These are phyloP conservation scores for Myrmecophaga tridactyla DNA, from an alignment of 2,113 vertebrate species.

Conservation along the genomic window DNA sequence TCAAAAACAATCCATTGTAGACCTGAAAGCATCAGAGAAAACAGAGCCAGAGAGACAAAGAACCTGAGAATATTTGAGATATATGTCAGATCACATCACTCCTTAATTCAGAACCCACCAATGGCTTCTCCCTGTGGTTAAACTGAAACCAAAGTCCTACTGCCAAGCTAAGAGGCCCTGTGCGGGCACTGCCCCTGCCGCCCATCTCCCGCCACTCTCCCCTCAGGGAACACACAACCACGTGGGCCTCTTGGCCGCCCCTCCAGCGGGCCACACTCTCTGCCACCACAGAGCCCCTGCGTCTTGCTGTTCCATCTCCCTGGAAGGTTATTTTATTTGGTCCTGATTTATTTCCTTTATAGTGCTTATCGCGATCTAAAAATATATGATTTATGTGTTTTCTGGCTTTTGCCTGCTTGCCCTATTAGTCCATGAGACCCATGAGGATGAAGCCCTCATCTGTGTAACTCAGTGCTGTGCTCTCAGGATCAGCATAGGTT, in stretches of 20 bases:
- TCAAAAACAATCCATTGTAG: background rate
- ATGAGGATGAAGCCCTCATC: background rate
- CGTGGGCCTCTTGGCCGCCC: background rate
- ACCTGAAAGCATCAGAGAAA: background rate
- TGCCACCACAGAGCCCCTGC: background rate
- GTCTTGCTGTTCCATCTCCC: background rate
- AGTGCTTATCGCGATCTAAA: background rate
- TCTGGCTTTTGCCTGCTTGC: background rate
- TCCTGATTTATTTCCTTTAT: background rate
- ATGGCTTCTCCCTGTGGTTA: background rate
- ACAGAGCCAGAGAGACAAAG: background rate
- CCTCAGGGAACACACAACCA: background rate
- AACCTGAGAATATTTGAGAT: background rate
- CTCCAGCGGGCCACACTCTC: background rate
- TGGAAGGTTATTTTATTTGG: background rate
- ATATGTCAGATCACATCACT: background rate
- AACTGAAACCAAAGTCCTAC: background rate
- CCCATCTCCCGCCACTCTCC: background rate
- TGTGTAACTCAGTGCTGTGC: background rate
- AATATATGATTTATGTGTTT: background rate
- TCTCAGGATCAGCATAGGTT: background rate
- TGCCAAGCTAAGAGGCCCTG: background rate
- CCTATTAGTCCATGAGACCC: background rate
- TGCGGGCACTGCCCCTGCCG: background rate
- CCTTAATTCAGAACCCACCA: background rate